Evolutionary conservation across 2,113 vertebrate genomes (phyloP).

Genomic region (Poecilia latipinna): DNA sequence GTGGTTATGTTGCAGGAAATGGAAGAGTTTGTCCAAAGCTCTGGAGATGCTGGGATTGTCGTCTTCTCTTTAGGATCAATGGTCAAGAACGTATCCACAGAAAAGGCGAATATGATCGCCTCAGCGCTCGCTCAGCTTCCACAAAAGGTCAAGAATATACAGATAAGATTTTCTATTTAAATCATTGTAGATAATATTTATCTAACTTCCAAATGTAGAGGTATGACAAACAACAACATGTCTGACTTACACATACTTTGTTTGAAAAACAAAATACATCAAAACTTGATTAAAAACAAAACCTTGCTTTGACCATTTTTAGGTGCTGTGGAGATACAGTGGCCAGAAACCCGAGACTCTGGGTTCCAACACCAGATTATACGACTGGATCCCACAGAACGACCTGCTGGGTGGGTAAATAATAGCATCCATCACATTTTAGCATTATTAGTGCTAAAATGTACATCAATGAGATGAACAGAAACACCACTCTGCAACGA

Average conservation of each 20-base stretch:
- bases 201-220: too few relatives aligned
- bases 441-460: background rate
- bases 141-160: constrained; percentile 84
- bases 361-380: constrained; percentile 83
- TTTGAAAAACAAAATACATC: background rate
- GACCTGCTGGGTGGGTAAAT: constrained; percentile 84
- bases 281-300: too few relatives aligned
- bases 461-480: too few relatives aligned
- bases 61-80: constrained; percentile 88
- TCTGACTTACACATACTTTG: background rate
- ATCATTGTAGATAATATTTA: too few relatives aligned
- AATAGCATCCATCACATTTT: background rate
- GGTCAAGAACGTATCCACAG: constrained; percentile 82
- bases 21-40: constrained; percentile 89
- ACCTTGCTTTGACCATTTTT: background rate
- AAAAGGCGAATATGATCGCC: constrained; percentile 84
- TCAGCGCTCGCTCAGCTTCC: constrained; percentile 86
- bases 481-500: too few relatives aligned
- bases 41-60: constrained; percentile 86
- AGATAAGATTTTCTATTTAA: too few relatives aligned
- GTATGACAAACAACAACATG: too few relatives aligned
- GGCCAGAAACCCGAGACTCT: constrained; percentile 83
- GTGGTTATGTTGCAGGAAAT: constrained; percentile 79
- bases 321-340: constrained; percentile 89
- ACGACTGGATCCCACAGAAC: constrained; percentile 90